These are phyloP conservation scores for Vidua macroura DNA, from an alignment of 2,113 vertebrate species.

Conservation along the genomic window DNA sequence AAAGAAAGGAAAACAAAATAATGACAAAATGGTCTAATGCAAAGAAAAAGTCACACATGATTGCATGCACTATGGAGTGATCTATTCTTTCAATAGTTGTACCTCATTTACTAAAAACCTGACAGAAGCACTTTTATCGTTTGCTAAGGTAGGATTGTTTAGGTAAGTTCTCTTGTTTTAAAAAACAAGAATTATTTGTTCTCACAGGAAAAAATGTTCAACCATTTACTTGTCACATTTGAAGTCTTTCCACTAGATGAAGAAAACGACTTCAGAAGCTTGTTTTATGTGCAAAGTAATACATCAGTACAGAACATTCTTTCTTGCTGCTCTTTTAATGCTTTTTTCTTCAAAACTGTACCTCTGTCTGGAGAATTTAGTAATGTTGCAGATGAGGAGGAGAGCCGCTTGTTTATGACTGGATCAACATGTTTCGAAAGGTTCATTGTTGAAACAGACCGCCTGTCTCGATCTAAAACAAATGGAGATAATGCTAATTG, in stretches of 20 bases:
- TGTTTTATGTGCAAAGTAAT: slow-evolving; percentile 66
- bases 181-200: slow-evolving; percentile 51
- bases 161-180: slow-evolving; percentile 53
- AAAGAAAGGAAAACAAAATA: slow-evolving; percentile 48
- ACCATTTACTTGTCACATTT: slow-evolving; percentile 69
- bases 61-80: slow-evolving; percentile 59
- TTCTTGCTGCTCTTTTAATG: slow-evolving; percentile 27
- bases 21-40: slow-evolving; percentile 12
- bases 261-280: slow-evolving; percentile 74
- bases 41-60: slow-evolving; percentile 57
- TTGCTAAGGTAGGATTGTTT: slow-evolving; percentile 53
- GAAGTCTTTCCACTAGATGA: slow-evolving; percentile 71
- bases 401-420: slow-evolving; percentile 97
- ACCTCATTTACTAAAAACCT: slow-evolving; percentile 74
- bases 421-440: slow-evolving; percentile 95
- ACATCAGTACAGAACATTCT: slow-evolving; percentile 65
- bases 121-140: slow-evolving; percentile 75
- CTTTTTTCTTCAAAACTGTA: slow-evolving; percentile 76
- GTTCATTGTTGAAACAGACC: slow-evolving; percentile 97
- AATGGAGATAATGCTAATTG: slow-evolving; percentile 78
- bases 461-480: slow-evolving; percentile 91
- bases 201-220: slow-evolving; percentile 69
- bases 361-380: slow-evolving; percentile 97
- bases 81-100: slow-evolving; percentile 60
- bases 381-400: slow-evolving; percentile 95